These are phyloP conservation scores for Bovichtus variegatus DNA, from an alignment of 2,797 vertebrate species.

Conservation along the genomic window DNA sequence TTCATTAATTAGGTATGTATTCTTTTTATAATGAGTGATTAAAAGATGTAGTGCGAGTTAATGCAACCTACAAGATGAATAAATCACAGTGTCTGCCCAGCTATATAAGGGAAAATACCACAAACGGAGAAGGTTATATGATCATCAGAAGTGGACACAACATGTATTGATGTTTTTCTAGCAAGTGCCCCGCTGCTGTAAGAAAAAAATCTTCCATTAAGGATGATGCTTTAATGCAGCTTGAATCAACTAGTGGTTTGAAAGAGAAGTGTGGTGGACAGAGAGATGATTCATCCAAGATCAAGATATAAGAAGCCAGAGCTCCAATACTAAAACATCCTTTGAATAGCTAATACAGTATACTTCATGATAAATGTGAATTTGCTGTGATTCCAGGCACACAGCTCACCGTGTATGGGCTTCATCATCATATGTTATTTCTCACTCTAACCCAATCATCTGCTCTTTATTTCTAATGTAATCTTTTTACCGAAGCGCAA, in stretches of 20 bases:
- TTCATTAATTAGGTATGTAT: not conserved
- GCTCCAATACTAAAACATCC: conserved; percentile 53
- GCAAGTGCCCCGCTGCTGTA: conserved; percentile 21
- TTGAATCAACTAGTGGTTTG: conserved; percentile 48
- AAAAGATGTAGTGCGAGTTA: not conserved
- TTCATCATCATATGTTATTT: conserved; percentile 71
- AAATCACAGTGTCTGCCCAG: not conserved
- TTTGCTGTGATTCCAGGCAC: conserved; percentile 55
- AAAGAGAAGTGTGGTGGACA: conserved; percentile 28
- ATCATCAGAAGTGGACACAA: conserved; percentile 43
- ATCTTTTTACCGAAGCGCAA: conserved; percentile 71
- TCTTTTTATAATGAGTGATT: not conserved
- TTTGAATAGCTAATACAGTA: conserved; percentile 57
- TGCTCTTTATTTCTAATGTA: conserved; percentile 73
- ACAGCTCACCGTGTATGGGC: conserved; percentile 46
- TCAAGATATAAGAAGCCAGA: conserved; percentile 67
- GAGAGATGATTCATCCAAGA: conserved; percentile 53
- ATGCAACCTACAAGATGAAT: conserved; percentile 1
- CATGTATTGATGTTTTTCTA: conserved; percentile 24
- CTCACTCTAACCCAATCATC: conserved; percentile 73
- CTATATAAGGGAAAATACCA: conserved; percentile 24
- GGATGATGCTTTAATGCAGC: conserved; percentile 37
- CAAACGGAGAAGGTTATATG: conserved; percentile 31
- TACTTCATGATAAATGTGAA: conserved; percentile 50
- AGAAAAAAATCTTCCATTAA: conserved; percentile 49